Conservation (phyloP, 1,140 invertebrate species). For the Nephila pilipes region DNA sequence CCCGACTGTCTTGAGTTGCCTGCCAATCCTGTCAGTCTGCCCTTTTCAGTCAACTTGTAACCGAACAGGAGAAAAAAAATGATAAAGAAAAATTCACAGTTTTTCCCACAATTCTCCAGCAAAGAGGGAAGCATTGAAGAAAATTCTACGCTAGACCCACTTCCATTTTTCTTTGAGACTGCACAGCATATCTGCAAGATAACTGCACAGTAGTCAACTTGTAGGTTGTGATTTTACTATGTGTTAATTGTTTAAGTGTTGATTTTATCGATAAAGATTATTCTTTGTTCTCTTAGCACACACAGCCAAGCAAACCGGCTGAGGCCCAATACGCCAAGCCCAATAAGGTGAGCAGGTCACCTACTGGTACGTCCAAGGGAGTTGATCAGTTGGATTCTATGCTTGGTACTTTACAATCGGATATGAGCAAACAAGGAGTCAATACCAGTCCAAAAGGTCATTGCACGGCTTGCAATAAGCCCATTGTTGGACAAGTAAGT, state of each 20-base stretch:
- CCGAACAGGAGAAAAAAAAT: constrained; percentile 59
- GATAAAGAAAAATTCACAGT: constrained; percentile 45
- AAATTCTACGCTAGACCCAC: constrained; percentile 2
- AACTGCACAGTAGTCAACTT: not conserved
- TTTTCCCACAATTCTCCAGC: constrained; percentile 70
- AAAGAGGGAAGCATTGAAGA: not conserved
- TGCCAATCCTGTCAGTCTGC: constrained; percentile 73
- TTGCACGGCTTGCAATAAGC: constrained; percentile 82
- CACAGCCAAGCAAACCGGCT: constrained; percentile 70
- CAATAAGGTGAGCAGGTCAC: constrained; percentile 81
- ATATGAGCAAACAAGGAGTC: constrained; percentile 98
- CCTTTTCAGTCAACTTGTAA: constrained; percentile 76
- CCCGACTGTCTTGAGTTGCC: not conserved
- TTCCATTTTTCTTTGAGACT: not conserved
- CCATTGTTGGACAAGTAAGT: constrained; percentile 82
- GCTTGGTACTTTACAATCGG: constrained; percentile 92
- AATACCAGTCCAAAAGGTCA: constrained; percentile 97
- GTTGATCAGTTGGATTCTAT: constrained; percentile 92
- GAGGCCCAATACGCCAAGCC: constrained; percentile 86
- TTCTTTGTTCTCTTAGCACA: constrained; percentile 14
- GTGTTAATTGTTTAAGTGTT: constrained; percentile 8
- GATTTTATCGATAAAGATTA: not conserved
- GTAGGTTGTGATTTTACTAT: not conserved
- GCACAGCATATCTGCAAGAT: not conserved
- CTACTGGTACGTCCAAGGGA: constrained; percentile 79